Base-by-base conservation (phyloP, 2,888 invertebrate genomes). In the Tachina grossa region DNA sequence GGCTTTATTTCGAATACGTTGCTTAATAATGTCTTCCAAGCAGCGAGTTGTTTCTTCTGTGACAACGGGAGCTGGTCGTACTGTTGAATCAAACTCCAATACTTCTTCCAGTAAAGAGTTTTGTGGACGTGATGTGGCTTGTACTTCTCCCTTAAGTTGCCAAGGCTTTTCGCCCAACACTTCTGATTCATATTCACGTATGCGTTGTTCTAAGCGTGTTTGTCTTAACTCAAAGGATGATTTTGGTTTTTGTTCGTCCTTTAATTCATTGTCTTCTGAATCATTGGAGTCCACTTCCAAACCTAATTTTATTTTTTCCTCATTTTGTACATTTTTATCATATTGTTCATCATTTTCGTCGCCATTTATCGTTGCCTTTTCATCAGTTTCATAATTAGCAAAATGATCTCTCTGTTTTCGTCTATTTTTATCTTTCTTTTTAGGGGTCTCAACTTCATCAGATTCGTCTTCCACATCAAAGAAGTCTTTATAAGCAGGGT, bases 41-140 rank as follows among this genome's bases (percentile, higher is more conserved):
- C 95, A 96, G 6, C 96, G 90, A 1, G 98, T 98, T 0, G 97
- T 97, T 91, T 98, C 95, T 91, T 98, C 97, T 0, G 98, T 99
- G 63, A 99, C 97, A 0, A 97, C 94, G 2, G 98, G 98, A 3
- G 98, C 96, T 79, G 97, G 97, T 89, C 97, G 94, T 1, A 95
- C 94, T 0, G 96, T 96, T 39, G 97, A 94, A 90, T 98, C 98
- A 93, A 98, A 98, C 90, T 98, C 97, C 0, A 99, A 94, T 83
- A 97, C 95, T 93, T 99, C 98, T 93, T 98, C 96, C 0, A 99
- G 93, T 31, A 99, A 93, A 1, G 98, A 98, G 93, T 99, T 98
- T 91, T 97, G 96, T 0, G 99, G 99, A 76, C 99, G 94, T 83
- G 93, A 94, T 0, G 94, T 93, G 0, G 96, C 97, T 79, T 95